A percentile compares a stretch with the other conserved stretches of the same genome.
Conservation (phyloP, 1,140 invertebrate genomes). For the Plectrocnemia conspersa region DNA sequence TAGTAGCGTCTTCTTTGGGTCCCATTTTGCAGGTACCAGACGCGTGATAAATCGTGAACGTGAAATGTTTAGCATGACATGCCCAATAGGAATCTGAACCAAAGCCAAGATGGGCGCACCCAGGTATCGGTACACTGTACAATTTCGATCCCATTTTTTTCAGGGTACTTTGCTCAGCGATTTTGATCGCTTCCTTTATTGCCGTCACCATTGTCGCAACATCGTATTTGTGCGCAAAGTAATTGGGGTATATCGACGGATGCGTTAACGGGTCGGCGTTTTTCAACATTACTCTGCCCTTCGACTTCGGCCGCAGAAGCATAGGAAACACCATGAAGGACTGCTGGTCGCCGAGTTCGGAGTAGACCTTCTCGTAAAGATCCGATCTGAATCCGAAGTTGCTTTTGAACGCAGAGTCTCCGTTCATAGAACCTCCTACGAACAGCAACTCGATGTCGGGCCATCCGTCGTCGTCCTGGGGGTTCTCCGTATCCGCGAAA, state of each 20-base stretch:
- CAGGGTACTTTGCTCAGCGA: slow-evolving; percentile 57
- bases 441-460: slow-evolving; percentile 74
- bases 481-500: slow-evolving; percentile 68
- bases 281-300: slow-evolving; percentile 63
- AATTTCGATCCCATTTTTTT: slow-evolving; percentile 56
- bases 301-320: slow-evolving; percentile 68
- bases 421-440: slow-evolving; percentile 52
- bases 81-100: slow-evolving; percentile 68
- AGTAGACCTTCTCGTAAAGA: slow-evolving; percentile 52
- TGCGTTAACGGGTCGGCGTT: slow-evolving; percentile 66
- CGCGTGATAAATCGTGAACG: slow-evolving; percentile 72
- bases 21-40: slow-evolving; percentile 86
- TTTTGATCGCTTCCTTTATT: slow-evolving; percentile 54
- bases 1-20: slow-evolving; percentile 55
- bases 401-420: slow-evolving; percentile 49
- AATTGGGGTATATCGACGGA: slow-evolving; percentile 80
- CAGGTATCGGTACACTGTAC: slow-evolving; percentile 57
- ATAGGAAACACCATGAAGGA: slow-evolving; percentile 63
- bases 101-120: slow-evolving; percentile 58
- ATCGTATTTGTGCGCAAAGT: slow-evolving; percentile 64
- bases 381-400: slow-evolving; percentile 55
- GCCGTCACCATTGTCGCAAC: slow-evolving; percentile 59
- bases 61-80: slow-evolving; percentile 63
- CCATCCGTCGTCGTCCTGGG: slow-evolving; percentile 57
- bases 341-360: slow-evolving; percentile 50